phyloP scores from a whole-genome alignment of 2,113 vertebrate genomes.

The Apodemus speciosus region DNA sequence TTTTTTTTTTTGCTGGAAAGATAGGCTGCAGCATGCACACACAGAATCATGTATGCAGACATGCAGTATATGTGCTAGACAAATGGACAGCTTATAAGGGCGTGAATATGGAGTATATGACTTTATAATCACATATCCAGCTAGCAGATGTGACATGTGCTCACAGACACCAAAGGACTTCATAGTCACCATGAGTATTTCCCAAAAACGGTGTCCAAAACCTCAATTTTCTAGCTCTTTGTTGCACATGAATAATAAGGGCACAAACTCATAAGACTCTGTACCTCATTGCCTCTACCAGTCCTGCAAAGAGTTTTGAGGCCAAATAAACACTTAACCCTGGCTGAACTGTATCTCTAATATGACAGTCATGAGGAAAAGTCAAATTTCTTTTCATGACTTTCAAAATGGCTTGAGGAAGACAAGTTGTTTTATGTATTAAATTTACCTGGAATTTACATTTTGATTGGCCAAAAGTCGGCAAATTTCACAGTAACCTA shows the following conservation, averaged over 20 bases:
- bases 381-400: constrained; percentile 83
- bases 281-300: not conserved
- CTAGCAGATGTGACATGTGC: not conserved
- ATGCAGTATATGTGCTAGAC: not conserved
- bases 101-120: constrained; percentile 17
- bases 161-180: not conserved
- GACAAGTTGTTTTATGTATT: constrained; percentile 85
- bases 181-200: not conserved
- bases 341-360: constrained; percentile 59
- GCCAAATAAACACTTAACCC: constrained; percentile 57
- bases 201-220: not conserved
- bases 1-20: constrained; percentile 58
- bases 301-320: not conserved
- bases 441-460: constrained; percentile 85
- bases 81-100: not conserved
- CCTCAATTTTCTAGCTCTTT: not conserved
- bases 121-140: constrained; percentile 22
- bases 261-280: not conserved
- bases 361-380: constrained; percentile 78
- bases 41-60: constrained; percentile 41
- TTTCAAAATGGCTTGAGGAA: constrained; percentile 81
- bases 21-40: constrained; percentile 52
- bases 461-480: constrained; percentile 85
- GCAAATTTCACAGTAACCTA: constrained; percentile 82
- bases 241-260: not conserved